Conservation (phyloP, 2,113 vertebrate species). For the Gadus chalcogrammus region DNA sequence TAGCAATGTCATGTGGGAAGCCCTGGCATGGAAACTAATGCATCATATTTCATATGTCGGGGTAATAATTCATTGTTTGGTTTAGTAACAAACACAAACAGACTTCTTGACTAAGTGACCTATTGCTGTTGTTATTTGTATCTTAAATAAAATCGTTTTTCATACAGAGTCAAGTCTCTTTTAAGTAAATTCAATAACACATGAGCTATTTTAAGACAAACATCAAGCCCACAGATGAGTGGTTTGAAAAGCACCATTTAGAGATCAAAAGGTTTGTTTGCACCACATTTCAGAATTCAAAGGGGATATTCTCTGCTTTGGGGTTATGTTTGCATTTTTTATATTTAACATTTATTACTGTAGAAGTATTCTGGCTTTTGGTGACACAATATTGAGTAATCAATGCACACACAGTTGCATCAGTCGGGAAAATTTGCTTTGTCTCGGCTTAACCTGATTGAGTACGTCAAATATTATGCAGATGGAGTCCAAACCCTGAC, state of each 20-base stretch:
- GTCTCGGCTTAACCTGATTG: neutral
- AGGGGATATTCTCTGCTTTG: constrained; percentile 13
- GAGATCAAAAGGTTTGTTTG: constrained; percentile 21
- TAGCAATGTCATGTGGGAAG: too few relatives aligned
- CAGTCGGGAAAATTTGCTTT: neutral
- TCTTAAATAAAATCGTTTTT: neutral
- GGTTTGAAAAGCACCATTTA: constrained; percentile 16
- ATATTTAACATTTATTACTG: neutral
- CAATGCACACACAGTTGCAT: neutral
- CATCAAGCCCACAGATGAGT: neutral
- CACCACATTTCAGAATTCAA: constrained; percentile 7
- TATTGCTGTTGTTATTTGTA: constrained; percentile 7
- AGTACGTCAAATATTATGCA: neutral
- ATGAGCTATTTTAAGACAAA: neutral
- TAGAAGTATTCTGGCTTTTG: constrained; percentile 10
- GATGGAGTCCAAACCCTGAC: too few relatives aligned
- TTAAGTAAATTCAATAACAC: neutral
- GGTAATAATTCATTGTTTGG: constrained; percentile 21
- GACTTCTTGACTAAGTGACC: constrained; percentile 6
- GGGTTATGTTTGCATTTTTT: too few relatives aligned
- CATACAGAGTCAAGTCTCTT: neutral
- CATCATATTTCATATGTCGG: too few relatives aligned
- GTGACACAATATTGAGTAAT: neutral
- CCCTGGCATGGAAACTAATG: too few relatives aligned
- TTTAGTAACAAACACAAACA: constrained; percentile 21